Percentiles rank a stretch among this genome's conserved stretches.
Conservation (phyloP, 2,797 vertebrate genomes). For the Neosalanx taihuensis region DNA sequence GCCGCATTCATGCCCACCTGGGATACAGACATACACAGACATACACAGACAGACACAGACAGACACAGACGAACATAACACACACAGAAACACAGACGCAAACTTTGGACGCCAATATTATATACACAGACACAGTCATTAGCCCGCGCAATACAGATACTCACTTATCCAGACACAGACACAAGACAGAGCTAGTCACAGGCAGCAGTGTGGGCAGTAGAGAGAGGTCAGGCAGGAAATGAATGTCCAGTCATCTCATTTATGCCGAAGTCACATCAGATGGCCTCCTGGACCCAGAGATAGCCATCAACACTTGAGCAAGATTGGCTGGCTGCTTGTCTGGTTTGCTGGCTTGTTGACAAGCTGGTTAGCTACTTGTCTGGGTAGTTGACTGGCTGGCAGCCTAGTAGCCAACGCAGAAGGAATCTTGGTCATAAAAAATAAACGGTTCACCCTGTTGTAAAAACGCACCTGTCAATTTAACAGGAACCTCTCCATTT, state of each 20-base stretch:
- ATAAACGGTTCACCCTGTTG: not conserved
- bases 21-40: no score
- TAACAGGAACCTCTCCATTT: not conserved
- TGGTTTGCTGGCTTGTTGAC: not conserved
- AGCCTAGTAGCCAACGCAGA: constrained; percentile 41
- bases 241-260: constrained; percentile 41
- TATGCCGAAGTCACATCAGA: constrained; percentile 34
- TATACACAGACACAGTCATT: no score
- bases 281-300: no score
- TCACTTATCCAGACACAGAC: no score
- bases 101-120: no score
- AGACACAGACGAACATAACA: no score
- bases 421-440: not conserved
- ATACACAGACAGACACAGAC: no score
- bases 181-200: constrained; percentile 18
- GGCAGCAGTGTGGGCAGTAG: constrained; percentile 48
- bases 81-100: no score
- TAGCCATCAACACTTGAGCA: no score
- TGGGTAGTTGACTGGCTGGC: not conserved
- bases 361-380: constrained; percentile 14
- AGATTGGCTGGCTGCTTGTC: no score
- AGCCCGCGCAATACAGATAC: no score
- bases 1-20: constrained; percentile 45
- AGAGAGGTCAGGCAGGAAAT: constrained; percentile 50
- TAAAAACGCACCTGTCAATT: not conserved